phyloP scores from a whole-genome alignment of 2,113 vertebrate species.

The Trogon melanurus region DNA sequence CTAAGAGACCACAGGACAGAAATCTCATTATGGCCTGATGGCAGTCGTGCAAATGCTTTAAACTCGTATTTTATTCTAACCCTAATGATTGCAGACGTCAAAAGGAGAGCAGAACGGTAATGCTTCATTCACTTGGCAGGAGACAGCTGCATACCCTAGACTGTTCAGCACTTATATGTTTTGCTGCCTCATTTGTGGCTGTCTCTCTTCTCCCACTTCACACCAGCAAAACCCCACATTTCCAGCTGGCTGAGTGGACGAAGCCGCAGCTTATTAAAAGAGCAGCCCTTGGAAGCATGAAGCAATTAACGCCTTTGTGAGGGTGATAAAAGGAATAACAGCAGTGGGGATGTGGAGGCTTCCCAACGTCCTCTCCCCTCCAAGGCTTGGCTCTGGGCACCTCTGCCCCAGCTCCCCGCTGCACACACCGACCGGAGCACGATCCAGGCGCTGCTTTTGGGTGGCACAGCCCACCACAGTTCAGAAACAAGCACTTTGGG shows the following conservation, averaged over 20 bases:
- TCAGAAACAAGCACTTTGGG: background rate
- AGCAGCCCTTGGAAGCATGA: background rate
- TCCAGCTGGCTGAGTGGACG: background rate
- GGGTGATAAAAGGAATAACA: background rate
- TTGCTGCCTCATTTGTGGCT: background rate
- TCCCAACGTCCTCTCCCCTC: background rate
- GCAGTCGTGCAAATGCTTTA: background rate
- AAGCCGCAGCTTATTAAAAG: background rate
- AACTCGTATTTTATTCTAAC: background rate
- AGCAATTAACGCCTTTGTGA: background rate
- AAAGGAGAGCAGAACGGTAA: background rate
- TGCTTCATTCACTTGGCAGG: background rate
- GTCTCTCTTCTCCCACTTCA: background rate
- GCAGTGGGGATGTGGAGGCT: background rate
- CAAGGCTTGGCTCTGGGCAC: rapidly evolving
- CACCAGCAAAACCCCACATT: background rate
- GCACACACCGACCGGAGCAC: background rate
- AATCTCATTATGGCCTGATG: background rate
- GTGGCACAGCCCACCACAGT: rapidly evolving
- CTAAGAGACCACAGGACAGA: constrained; percentile 5
- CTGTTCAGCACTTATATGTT: background rate
- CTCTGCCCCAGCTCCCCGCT: rapidly evolving
- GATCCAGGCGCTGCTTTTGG: rapidly evolving
- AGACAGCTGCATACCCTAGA: background rate
- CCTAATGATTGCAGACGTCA: rapidly evolving